Conservation (phyloP, 1,140 invertebrate genomes). For the Oryzaephilus surinamensis region DNA sequence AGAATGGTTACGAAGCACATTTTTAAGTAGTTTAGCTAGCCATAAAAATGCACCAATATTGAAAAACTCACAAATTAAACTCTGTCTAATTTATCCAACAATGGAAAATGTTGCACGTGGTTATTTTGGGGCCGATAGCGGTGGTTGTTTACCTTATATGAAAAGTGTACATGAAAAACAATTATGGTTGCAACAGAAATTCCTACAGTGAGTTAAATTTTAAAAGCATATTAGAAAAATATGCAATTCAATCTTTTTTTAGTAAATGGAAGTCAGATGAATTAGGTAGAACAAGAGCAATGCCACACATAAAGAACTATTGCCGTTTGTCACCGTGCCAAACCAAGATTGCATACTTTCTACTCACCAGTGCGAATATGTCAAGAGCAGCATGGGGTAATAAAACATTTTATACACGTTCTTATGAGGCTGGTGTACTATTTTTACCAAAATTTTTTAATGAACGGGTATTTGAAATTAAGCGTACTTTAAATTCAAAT, state of each 20-base stretch:
- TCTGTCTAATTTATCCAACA: slow-evolving; percentile 55
- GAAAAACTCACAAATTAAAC: slow-evolving; percentile 24
- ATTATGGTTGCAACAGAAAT: slow-evolving; percentile 62
- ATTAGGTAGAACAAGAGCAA: slow-evolving; percentile 58
- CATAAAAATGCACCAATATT: slow-evolving; percentile 34
- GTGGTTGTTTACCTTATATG: slow-evolving; percentile 83
- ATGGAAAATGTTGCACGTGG: slow-evolving; percentile 70
- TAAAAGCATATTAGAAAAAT: no score
- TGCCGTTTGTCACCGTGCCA: slow-evolving; percentile 59
- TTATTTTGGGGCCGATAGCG: slow-evolving; percentile 73
- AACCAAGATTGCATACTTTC: slow-evolving; percentile 61
- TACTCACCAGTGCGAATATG: slow-evolving; percentile 86
- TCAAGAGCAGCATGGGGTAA: slow-evolving; percentile 95
- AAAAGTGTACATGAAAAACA: slow-evolving; percentile 74
- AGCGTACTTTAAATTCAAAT: slow-evolving; percentile 34
- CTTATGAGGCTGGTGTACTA: slow-evolving; percentile 86
- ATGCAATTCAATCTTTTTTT: slow-evolving; percentile 25
- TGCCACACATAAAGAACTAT: slow-evolving; percentile 94
- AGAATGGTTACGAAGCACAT: slow-evolving; percentile 59
- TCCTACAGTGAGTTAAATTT: slow-evolving; percentile 69
- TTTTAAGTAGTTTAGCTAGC: slow-evolving; percentile 50
- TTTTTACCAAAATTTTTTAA: slow-evolving; percentile 75
- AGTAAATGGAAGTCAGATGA: slow-evolving; percentile 75
- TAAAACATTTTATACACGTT: slow-evolving; percentile 61
- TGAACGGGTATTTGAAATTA: slow-evolving; percentile 43